Evolutionary conservation across 2,888 invertebrate species (phyloP).

Genomic region (Drosophila rellima): DNA sequence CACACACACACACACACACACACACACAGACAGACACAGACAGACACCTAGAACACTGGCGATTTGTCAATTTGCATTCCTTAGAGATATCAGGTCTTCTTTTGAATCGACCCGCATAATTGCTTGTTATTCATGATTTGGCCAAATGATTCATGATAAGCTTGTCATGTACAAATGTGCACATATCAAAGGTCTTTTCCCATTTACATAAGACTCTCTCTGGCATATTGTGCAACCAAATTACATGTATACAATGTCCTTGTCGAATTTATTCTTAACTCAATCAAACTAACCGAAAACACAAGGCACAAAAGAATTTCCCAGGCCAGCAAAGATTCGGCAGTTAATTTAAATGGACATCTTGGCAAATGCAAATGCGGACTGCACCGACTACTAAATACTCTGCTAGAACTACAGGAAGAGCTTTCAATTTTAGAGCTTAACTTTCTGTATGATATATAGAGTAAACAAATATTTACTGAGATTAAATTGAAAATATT

Average conservation of each 20-base stretch:
- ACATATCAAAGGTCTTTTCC: conserved; percentile 31
- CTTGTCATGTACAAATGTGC: conserved; percentile 43
- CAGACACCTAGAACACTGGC: conserved; percentile 3
- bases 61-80: conserved; percentile 53
- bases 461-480: too few relatives aligned
- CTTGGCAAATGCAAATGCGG: conserved; percentile 1
- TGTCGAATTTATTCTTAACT: conserved; percentile 26
- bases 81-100: conserved; percentile 19
- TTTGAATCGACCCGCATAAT: conserved; percentile 68
- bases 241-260: conserved; percentile 3
- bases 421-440: too few relatives aligned
- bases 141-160: conserved; percentile 62
- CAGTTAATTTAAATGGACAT: conserved; percentile 53
- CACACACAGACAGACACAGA: conserved; percentile 11
- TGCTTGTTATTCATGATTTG: conserved; percentile 75
- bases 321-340: conserved; percentile 36
- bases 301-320: conserved; percentile 10
- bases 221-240: conserved; percentile 2
- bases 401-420: neutral
- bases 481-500: too few relatives aligned
- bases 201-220: conserved; percentile 1
- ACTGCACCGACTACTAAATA: neutral
- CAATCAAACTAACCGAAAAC: conserved; percentile 24
- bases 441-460: neutral
- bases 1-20: conserved; percentile 10